A percentile compares a stretch with the other conserved stretches of the same genome.
phyloP scores from a whole-genome alignment of 2,888 invertebrate genomes.

The Ormyrus pomaceus region DNA sequence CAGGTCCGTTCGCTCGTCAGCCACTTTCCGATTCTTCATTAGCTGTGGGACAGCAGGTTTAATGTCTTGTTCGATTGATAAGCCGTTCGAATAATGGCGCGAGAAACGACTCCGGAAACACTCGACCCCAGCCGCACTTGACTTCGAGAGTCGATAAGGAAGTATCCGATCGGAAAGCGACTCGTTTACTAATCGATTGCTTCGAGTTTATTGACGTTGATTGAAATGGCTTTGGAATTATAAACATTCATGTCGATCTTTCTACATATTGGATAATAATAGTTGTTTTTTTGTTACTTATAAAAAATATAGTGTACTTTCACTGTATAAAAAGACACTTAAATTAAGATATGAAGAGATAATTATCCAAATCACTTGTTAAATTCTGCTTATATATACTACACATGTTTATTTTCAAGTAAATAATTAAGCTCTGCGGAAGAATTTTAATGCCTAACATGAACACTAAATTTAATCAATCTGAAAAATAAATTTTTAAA shows the following conservation, averaged over 20 bases:
- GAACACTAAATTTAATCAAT: neutral
- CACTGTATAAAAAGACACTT: too few relatives aligned
- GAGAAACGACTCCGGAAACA: conserved; percentile 55
- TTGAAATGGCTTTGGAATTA: neutral
- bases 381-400: neutral
- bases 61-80: conserved; percentile 59
- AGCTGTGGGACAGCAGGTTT: conserved; percentile 59
- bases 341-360: too few relatives aligned
- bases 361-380: neutral
- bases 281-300: neutral
- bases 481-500: neutral
- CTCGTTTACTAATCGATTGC: too few relatives aligned
- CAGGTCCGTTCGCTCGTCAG: conserved; percentile 1
- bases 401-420: too few relatives aligned
- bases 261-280: conserved; percentile 13
- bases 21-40: conserved; percentile 58
- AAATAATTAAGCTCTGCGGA: too few relatives aligned
- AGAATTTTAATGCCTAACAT: neutral
- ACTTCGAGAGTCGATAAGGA: too few relatives aligned
- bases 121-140: conserved; percentile 1
- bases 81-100: conserved; percentile 56
- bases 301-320: neutral
- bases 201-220: too few relatives aligned
- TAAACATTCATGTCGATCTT: neutral
- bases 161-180: too few relatives aligned